phyloP scores from a whole-genome alignment of 1,140 invertebrate species.

The Carcinoscorpius rotundicauda region DNA sequence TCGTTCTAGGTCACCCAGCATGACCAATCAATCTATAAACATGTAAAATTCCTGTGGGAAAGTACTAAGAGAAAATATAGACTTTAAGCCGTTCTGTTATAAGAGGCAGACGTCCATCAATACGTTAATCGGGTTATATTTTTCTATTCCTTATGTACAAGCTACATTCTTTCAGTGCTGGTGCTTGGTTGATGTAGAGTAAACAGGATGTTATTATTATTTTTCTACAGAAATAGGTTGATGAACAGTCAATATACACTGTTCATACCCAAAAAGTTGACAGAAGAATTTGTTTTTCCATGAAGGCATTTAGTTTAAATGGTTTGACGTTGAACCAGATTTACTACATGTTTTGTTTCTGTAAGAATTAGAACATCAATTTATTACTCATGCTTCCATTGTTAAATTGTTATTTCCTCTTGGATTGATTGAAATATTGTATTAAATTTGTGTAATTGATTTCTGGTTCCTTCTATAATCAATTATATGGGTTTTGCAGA shows the following conservation, averaged over 20 bases:
- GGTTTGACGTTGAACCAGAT: slow-evolving; percentile 18
- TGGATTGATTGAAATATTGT: no score
- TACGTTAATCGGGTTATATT: slow-evolving; percentile 8
- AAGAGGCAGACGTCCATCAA: no score
- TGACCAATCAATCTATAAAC: slow-evolving; percentile 61
- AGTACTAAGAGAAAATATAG: not conserved
- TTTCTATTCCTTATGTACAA: slow-evolving; percentile 20
- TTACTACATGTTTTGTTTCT: no score
- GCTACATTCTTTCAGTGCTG: slow-evolving; percentile 15
- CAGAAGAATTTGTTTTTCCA: no score
- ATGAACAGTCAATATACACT: slow-evolving; percentile 4
- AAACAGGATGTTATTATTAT: slow-evolving; percentile 13
- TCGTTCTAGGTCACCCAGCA: slow-evolving; percentile 66
- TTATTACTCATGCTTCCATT: no score
- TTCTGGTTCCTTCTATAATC: no score
- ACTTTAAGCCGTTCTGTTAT: slow-evolving; percentile 2
- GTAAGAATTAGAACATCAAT: no score
- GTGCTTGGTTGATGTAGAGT: slow-evolving; percentile 15
- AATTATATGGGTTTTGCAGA: no score
- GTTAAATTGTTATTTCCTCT: no score
- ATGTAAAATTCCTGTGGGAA: slow-evolving; percentile 45
- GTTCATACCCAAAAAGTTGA: no score
- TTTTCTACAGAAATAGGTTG: slow-evolving; percentile 11
- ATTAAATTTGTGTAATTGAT: no score
- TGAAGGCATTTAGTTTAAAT: slow-evolving; percentile 7